Evolutionary conservation across 2,888 invertebrate species (phyloP).

Genomic region (Synanthedon tipuliformis): DNA sequence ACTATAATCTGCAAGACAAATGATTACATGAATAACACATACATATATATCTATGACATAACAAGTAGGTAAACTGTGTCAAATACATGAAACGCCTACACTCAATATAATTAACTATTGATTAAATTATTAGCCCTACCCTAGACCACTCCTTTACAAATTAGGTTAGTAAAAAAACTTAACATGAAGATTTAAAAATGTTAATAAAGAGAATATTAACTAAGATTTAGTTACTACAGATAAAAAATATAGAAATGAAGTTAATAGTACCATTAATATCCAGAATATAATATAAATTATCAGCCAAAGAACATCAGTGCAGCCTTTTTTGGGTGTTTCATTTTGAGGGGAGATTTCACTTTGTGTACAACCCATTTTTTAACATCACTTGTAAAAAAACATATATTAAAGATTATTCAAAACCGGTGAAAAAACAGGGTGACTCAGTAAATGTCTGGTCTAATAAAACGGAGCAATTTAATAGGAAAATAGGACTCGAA

Average conservation of each 20-base stretch:
- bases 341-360: conserved; percentile 74
- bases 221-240: not conserved
- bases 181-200: too few relatives aligned
- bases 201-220: not conserved
- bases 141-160: too few relatives aligned
- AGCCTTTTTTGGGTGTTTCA: conserved; percentile 74
- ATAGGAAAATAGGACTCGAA: too few relatives aligned
- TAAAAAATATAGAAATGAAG: not conserved
- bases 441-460: too few relatives aligned
- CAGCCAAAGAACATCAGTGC: conserved; percentile 88
- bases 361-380: conserved; percentile 74
- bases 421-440: too few relatives aligned
- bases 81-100: too few relatives aligned
- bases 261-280: conserved; percentile 80
- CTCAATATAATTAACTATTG: too few relatives aligned
- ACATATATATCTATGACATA: not conserved
- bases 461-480: too few relatives aligned
- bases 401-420: too few relatives aligned
- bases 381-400: not conserved
- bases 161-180: too few relatives aligned
- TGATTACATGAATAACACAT: not conserved
- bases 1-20: conserved; percentile 75
- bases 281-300: conserved; percentile 83
- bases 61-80: not conserved
- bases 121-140: too few relatives aligned